These are phyloP conservation scores for Chymomyza fuscimana DNA, from an alignment of 2,888 invertebrate genomes.

Conservation along the genomic window DNA sequence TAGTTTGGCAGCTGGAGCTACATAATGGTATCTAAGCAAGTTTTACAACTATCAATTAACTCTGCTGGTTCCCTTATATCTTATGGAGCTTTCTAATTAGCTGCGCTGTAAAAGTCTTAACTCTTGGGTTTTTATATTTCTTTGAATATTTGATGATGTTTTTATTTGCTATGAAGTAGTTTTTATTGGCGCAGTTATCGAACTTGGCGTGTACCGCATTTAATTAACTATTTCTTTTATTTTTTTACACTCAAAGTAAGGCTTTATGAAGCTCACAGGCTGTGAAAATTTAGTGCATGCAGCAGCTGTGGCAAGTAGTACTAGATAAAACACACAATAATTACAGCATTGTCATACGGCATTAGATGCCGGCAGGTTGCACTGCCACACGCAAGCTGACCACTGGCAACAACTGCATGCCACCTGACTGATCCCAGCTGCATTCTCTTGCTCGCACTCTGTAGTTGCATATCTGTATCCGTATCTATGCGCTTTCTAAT, in stretches of 20 bases:
- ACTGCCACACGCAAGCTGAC: slow-evolving; percentile 45
- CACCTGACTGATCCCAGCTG: neutral
- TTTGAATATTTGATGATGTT: slow-evolving; percentile 54
- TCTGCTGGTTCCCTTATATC: neutral
- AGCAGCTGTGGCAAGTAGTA: neutral
- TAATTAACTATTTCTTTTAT: slow-evolving; percentile 16
- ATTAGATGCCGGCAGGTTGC: slow-evolving; percentile 59
- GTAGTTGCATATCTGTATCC: no score
- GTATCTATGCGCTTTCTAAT: slow-evolving; percentile 63
- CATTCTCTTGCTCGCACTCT: slow-evolving; percentile 9
- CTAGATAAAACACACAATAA: slow-evolving; percentile 27
- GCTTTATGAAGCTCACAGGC: neutral
- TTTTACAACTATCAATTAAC: neutral
- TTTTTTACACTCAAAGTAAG: slow-evolving; percentile 22
- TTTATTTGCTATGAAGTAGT: slow-evolving; percentile 72
- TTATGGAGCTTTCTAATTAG: slow-evolving; percentile 50
- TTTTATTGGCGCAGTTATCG: slow-evolving; percentile 54
- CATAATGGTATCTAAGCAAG: no score
- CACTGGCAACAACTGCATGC: slow-evolving; percentile 19
- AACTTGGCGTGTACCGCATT: slow-evolving; percentile 1
- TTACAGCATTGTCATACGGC: slow-evolving; percentile 71
- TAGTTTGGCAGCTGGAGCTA: neutral
- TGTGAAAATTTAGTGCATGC: neutral
- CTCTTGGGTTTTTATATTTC: slow-evolving; percentile 40
- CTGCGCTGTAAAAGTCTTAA: slow-evolving; percentile 62